phyloP scores from a whole-genome alignment of 2,113 vertebrate genomes.

The Siniperca chuatsi region DNA sequence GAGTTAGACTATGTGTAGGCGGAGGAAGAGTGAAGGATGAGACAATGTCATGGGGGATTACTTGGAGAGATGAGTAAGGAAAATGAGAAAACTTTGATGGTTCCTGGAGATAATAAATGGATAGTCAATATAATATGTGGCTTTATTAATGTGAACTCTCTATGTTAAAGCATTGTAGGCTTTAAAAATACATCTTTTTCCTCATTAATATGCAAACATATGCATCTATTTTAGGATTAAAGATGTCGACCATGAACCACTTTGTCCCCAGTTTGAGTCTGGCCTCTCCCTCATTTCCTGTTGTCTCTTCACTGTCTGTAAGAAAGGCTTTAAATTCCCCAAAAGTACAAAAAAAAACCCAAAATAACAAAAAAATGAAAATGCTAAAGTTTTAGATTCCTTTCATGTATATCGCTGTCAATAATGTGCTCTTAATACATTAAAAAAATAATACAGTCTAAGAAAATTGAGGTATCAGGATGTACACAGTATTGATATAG shows the following conservation, averaged over 20 bases:
- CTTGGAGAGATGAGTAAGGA: background rate
- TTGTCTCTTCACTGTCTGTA: background rate
- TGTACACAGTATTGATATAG: background rate
- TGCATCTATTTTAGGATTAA: background rate
- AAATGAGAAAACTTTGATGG: background rate
- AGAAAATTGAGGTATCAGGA: background rate
- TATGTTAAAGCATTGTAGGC: background rate
- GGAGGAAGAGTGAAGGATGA: slow-evolving; percentile 1
- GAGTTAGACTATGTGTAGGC: background rate
- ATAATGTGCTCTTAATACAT: background rate
- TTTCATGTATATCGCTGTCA: too few species aligned
- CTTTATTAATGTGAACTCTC: background rate
- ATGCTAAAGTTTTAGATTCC: background rate
- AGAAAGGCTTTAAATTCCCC: background rate
- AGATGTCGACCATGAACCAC: background rate
- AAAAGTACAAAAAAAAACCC: background rate
- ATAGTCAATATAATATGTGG: background rate
- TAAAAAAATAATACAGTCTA: background rate
- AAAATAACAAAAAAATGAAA: background rate
- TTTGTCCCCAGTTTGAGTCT: background rate
- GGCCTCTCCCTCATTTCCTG: background rate
- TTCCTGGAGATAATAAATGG: background rate
- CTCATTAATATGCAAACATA: background rate
- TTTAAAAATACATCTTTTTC: background rate
- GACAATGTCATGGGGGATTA: slow-evolving; percentile 5